These are phyloP conservation scores for Crepidodera aurea DNA, from an alignment of 2,888 invertebrate species.

Conservation along the genomic window DNA sequence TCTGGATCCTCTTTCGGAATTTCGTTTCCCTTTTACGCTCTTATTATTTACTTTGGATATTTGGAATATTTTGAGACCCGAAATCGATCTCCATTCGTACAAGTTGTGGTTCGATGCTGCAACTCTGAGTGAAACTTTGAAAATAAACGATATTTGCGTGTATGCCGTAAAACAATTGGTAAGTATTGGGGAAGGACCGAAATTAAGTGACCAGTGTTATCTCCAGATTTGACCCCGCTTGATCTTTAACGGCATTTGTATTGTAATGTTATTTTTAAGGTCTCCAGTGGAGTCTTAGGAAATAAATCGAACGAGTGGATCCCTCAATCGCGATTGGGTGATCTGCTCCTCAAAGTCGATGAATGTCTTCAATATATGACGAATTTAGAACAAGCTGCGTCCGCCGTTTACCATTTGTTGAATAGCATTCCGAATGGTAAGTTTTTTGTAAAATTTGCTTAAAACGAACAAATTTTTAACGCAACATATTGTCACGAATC, in stretches of 20 bases:
- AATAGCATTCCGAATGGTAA: conserved; percentile 54
- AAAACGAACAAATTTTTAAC: too few relatives aligned
- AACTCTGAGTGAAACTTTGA: conserved; percentile 55
- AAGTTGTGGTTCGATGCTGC: conserved; percentile 62
- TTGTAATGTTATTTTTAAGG: conserved; percentile 33
- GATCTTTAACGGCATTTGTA: too few relatives aligned
- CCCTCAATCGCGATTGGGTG: conserved; percentile 53
- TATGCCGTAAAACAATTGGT: conserved; percentile 63
- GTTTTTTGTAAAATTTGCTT: neutral
- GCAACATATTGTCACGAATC: too few relatives aligned
- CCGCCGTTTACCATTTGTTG: conserved; percentile 54
- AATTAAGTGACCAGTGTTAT: neutral
- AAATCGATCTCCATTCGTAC: conserved; percentile 45
- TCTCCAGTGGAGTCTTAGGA: conserved; percentile 42
- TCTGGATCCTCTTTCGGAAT: conserved; percentile 62
- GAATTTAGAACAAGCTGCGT: conserved; percentile 57
- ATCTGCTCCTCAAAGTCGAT: conserved; percentile 57
- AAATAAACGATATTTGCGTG: conserved; percentile 62
- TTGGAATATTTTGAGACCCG: conserved; percentile 58
- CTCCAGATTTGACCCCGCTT: too few relatives aligned
- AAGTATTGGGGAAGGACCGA: conserved; percentile 31
- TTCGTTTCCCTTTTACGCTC: conserved; percentile 62
- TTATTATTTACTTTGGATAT: conserved; percentile 55
- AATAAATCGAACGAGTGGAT: conserved; percentile 49
- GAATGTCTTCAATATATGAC: conserved; percentile 57